A percentile compares a stretch with the other conserved stretches of the same genome.
Evolutionary conservation across 2,888 invertebrate species (phyloP).

Genomic region (Clistopyga incitator): DNA sequence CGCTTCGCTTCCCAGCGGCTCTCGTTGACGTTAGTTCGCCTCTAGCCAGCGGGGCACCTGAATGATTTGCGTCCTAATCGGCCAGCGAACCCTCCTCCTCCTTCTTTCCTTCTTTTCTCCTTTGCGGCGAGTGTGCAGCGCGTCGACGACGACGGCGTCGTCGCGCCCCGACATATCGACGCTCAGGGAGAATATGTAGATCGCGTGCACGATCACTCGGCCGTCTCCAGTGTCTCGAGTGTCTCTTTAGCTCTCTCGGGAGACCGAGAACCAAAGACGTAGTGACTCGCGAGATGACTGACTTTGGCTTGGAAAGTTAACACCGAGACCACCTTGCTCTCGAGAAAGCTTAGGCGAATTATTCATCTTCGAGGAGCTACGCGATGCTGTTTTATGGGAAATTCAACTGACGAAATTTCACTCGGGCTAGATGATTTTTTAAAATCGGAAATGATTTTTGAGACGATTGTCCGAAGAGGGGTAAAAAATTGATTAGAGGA

Average conservation of each 20-base stretch:
- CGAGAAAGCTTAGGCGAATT: constrained; percentile 9
- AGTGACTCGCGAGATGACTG: constrained; percentile 50
- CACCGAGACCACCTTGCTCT: constrained; percentile 36
- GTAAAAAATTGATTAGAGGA: too few relatives aligned
- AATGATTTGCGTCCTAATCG: constrained; percentile 81
- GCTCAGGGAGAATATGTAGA: constrained; percentile 40
- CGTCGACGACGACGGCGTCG: constrained; percentile 51
- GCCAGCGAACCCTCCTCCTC: constrained; percentile 77
- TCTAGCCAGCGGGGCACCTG: constrained; percentile 76
- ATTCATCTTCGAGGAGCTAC: too few relatives aligned
- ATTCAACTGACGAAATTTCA: too few relatives aligned
- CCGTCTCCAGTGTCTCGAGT: constrained; percentile 22
- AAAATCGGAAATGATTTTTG: too few relatives aligned
- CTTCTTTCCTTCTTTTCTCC: too few relatives aligned
- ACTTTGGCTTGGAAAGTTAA: constrained; percentile 44
- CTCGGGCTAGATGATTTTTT: too few relatives aligned
- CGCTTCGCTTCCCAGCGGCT: constrained; percentile 43
- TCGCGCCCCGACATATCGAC: constrained; percentile 29
- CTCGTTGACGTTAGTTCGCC: constrained; percentile 64
- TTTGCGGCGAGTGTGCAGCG: constrained; percentile 42
- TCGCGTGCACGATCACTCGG: constrained; percentile 56
- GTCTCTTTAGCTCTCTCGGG: background rate
- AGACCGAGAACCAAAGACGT: constrained; percentile 32
- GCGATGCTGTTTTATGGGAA: too few relatives aligned
- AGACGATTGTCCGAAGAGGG: too few relatives aligned